phyloP scores from a whole-genome alignment of 1,140 invertebrate genomes.

The Wiebesia pumilae region DNA sequence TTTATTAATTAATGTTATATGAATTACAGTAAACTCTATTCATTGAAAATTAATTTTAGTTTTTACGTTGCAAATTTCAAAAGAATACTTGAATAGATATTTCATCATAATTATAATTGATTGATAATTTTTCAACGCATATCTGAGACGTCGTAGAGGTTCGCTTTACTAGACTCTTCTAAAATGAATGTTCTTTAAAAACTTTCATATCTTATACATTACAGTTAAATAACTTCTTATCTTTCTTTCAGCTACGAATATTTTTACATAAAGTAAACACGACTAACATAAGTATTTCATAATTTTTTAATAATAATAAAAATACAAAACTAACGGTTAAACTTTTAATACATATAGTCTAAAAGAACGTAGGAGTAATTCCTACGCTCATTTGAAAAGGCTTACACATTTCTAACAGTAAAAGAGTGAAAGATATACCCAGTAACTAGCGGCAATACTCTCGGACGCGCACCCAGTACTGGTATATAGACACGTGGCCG shows the following conservation, averaged over 20 bases:
- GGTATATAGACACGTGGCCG: not conserved
- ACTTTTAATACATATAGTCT: not conserved
- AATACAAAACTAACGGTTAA: constrained; percentile 24
- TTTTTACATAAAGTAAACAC: constrained; percentile 5
- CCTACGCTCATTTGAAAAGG: constrained; percentile 37
- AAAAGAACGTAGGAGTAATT: constrained; percentile 16
- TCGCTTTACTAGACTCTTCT: not conserved
- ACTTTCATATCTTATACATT: not conserved
- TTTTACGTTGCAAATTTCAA: too few relatives aligned
- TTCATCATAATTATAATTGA: too few relatives aligned
- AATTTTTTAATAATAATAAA: constrained; percentile 4
- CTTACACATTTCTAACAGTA: constrained; percentile 40
- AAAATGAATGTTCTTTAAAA: not conserved
- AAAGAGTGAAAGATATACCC: constrained; percentile 28
- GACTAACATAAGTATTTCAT: constrained; percentile 2
- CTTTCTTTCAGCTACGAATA: not conserved
- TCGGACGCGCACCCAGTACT: not conserved
- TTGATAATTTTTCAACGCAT: too few relatives aligned
- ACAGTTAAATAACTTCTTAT: not conserved
- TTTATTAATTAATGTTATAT: too few relatives aligned
- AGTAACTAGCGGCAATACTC: constrained; percentile 17
- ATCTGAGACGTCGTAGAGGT: not conserved
- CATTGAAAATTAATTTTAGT: too few relatives aligned
- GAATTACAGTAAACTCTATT: too few relatives aligned
- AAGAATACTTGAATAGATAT: too few relatives aligned